Evolutionary conservation across 1,140 invertebrate species (phyloP), one percentile per base, ranked within the genome.

Genomic region (Platyura marginata): DNA sequence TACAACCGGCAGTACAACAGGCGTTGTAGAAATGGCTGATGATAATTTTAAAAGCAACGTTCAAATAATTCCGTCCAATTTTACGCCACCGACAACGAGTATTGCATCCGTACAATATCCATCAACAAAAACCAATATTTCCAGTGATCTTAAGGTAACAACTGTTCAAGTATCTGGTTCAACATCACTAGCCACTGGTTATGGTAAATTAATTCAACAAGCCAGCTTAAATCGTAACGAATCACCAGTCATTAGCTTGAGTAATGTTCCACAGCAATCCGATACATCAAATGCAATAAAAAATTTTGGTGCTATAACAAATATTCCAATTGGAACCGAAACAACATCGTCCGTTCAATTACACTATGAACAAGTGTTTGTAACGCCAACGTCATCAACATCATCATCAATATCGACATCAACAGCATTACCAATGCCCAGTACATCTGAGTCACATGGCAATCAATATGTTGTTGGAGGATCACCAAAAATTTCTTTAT

Each of bases 21-120:
- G n/a, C n/a, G n/a, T 16, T 33, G 15, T 37, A 13, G 23, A 44
- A 19, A 44, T 37, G 29, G 25, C 35, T 22, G 42, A 8, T 44
- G 42, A 18, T 9, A 25, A 25, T 19, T 51, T 37, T 42, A 47
- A 43, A 57, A 60, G 57, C 48, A 60, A 60, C 44, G 57, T 60
- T 49, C 57, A 60, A 60, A 59, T 60, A 21, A 60, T 60, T 51
- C 57, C 57, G 57, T 60, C 57, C 57, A 59, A 52, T 48, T 58
- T 57, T 41, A 46, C 49, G n/a, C 51, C 49, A 15, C 53, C 53
- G 20, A 42, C 51, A 2, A 56, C 57, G 38, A 43, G 44, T 11
- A 51, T 25, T 44, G 23, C 40, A 38, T 37, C 43, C 45, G 46
- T 34, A 41, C 25, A 21, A 18, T 44, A 34, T 40, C 34, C 46